These are phyloP conservation scores for Pollenia labialis DNA, from an alignment of 2,888 invertebrate species.

Conservation along the genomic window DNA sequence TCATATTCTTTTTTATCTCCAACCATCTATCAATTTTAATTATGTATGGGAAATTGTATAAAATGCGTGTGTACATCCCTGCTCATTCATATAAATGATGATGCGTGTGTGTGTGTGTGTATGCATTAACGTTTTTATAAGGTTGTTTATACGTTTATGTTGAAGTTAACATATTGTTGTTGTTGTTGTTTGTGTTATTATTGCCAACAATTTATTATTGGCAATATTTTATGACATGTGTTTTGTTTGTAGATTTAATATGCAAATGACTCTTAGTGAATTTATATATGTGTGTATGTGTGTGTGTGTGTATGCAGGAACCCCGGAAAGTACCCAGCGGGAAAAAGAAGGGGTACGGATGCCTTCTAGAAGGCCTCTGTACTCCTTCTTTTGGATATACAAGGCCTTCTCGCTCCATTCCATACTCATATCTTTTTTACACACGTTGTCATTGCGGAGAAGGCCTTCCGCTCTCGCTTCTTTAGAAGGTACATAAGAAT, in stretches of 20 bases:
- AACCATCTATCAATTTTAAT: constrained; percentile 71
- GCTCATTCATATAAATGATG: neutral
- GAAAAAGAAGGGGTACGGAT: no score
- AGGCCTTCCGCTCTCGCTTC: no score
- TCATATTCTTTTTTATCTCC: constrained; percentile 43
- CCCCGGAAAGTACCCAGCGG: no score
- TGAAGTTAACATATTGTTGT: constrained; percentile 13
- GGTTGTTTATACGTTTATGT: constrained; percentile 28
- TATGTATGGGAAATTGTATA: constrained; percentile 59
- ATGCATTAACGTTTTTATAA: neutral
- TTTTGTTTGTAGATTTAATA: constrained; percentile 66
- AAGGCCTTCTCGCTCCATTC: no score
- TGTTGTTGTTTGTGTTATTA: constrained; percentile 32
- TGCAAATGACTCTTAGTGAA: constrained; percentile 48
- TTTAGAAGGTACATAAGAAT: no score
- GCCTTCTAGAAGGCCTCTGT: no score
- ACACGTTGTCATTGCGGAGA: no score
- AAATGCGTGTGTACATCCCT: constrained; percentile 20
- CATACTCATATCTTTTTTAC: no score
- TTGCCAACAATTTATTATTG: constrained; percentile 69
- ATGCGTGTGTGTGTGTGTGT: neutral
- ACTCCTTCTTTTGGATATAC: no score
- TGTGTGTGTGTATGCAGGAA: neutral
- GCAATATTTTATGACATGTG: constrained; percentile 69
- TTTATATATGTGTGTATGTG: neutral